Conservation (phyloP, 1,140 invertebrate species). For the Euglossa dilemma region DNA sequence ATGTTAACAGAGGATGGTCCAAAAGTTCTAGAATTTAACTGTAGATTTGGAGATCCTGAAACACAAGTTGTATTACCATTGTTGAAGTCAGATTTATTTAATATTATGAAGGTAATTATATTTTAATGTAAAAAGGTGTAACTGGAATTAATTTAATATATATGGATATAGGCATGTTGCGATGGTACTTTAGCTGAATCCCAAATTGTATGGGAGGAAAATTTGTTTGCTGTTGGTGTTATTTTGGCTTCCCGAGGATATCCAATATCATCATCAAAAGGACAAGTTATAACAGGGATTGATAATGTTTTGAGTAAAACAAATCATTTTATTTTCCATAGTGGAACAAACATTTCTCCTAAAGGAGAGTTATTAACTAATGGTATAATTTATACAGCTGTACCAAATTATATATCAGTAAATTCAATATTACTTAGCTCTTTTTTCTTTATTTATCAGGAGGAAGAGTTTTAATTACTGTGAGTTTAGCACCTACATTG, state of each 20-base stretch:
- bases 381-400: slow-evolving; percentile 82
- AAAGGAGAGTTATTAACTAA: slow-evolving; percentile 89
- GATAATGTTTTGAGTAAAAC: slow-evolving; percentile 71
- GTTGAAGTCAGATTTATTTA: slow-evolving; percentile 92
- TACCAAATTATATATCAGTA: background rate
- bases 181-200: slow-evolving; percentile 85
- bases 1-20: slow-evolving; percentile 96
- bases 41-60: slow-evolving; percentile 98
- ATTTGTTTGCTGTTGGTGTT: slow-evolving; percentile 91
- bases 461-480: slow-evolving; percentile 94
- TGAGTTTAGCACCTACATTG: slow-evolving; percentile 87
- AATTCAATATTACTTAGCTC: background rate
- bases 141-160: slow-evolving; percentile 20
- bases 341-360: slow-evolving; percentile 85
- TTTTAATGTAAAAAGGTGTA: slow-evolving; percentile 8
- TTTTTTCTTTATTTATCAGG: slow-evolving; percentile 63
- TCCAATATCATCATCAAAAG: slow-evolving; percentile 94
- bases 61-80: slow-evolving; percentile 96
- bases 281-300: slow-evolving; percentile 88
- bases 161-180: slow-evolving; percentile 87
- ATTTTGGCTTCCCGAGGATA: slow-evolving; percentile 96
- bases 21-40: slow-evolving; percentile 98
- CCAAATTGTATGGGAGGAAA: slow-evolving; percentile 87
- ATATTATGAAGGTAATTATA: slow-evolving; percentile 87
- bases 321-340: slow-evolving; percentile 87